Percentiles rank a stretch among this genome's conserved stretches.
Conservation (phyloP, 2,888 invertebrate genomes). For the Dolomedes plantarius region DNA sequence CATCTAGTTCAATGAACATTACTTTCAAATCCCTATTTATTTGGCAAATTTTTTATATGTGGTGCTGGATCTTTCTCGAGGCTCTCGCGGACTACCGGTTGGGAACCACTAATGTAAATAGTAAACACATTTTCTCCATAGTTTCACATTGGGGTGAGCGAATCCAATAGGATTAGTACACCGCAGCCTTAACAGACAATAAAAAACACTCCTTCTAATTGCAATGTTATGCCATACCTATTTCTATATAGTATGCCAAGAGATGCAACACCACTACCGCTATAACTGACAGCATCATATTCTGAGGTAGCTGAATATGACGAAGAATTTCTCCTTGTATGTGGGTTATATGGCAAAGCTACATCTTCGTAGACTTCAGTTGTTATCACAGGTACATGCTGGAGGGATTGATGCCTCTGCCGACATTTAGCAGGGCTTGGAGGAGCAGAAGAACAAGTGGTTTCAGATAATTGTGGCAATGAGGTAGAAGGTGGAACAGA, state of each 20-base stretch:
- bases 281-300: constrained; percentile 74
- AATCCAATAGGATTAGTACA: no score
- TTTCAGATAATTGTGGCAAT: constrained; percentile 45
- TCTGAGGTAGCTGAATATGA: constrained; percentile 73
- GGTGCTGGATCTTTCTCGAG: no score
- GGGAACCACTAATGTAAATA: no score
- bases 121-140: no score
- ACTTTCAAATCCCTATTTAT: no score
- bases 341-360: not conserved
- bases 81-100: no score
- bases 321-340: constrained; percentile 42
- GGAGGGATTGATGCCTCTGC: constrained; percentile 73
- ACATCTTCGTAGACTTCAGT: constrained; percentile 53
- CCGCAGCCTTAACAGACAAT: no score
- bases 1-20: no score
- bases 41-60: no score
- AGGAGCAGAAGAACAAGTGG: constrained; percentile 50
- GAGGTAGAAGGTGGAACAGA: constrained; percentile 59
- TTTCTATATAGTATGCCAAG: constrained; percentile 63
- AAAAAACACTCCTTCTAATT: no score
- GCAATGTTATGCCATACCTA: constrained; percentile 28
- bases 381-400: constrained; percentile 41
- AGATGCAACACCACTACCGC: constrained; percentile 72
- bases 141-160: no score
- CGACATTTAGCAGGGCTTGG: constrained; percentile 69